These are phyloP conservation scores for Notothenia rossii DNA, from an alignment of 2,113 vertebrate species.

Conservation along the genomic window DNA sequence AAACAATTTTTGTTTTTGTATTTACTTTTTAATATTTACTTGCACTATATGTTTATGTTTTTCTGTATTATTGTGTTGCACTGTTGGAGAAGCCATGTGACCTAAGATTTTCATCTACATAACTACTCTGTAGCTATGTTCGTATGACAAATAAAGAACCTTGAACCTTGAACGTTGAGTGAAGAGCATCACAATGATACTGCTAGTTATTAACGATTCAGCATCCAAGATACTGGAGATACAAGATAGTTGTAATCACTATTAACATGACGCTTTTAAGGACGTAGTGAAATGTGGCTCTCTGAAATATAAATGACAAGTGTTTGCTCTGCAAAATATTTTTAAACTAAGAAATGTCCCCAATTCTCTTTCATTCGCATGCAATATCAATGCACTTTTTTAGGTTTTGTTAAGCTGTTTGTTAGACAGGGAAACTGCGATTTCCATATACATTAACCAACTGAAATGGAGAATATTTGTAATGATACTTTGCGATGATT, in stretches of 20 bases:
- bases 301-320: constrained; percentile 50
- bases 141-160: no score
- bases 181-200: constrained; percentile 51
- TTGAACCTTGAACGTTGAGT: background rate
- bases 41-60: no score
- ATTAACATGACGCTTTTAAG: constrained; percentile 56
- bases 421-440: constrained; percentile 38
- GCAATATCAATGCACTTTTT: constrained; percentile 52
- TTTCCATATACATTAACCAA: constrained; percentile 44
- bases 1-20: no score
- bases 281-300: constrained; percentile 46
- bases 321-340: constrained; percentile 59
- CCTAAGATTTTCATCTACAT: no score
- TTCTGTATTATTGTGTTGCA: no score
- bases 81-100: no score
- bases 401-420: constrained; percentile 54
- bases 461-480: constrained; percentile 46
- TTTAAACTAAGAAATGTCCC: constrained; percentile 40
- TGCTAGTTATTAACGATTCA: constrained; percentile 64
- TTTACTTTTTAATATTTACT: no score
- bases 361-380: constrained; percentile 56
- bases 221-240: constrained; percentile 39
- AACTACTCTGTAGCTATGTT: no score
- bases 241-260: constrained; percentile 47
- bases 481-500: constrained; percentile 55